Base-by-base conservation (phyloP, 1,140 invertebrate species). In the Papilio machaon region DNA sequence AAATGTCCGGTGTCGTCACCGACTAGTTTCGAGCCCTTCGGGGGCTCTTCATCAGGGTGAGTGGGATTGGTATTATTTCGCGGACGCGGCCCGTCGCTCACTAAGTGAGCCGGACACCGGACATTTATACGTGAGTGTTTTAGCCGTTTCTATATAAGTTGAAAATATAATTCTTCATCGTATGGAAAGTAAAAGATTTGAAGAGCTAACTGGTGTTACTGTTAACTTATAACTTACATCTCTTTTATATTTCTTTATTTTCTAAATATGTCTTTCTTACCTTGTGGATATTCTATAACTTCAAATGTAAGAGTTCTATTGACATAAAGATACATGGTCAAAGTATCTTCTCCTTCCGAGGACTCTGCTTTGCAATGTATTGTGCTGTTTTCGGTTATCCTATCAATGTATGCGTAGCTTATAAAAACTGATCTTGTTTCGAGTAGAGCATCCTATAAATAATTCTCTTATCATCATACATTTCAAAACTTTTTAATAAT, bases 331-430 rank as follows among this genome's bases (percentile, higher is more conserved):
- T 89, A 77, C 1, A 90, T 54, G 58, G 76, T 73, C 35, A 80
- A 43, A 0, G 73, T 78, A 54, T 82, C 80, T 64, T 86, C 84
- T 1, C 85, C 90, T 46, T 85, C 47, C 0, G 60, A 15, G 58
- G 90, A 91, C 54, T 85, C 87, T 11, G 82, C 80, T 85, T 88
- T 91, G 67, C 91, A 93, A 49, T 79, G 76, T 10, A 93, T 80
- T 13, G 90, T 90, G 2, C 77, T 83, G 73, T 91, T 92, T 13
- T 49, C 82, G 1, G 85, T 89, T 2, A 85, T 83, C 23, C 88
- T 89, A 1, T 84, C 76, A 13, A 91, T 78, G 7, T 54, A 84
- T 0, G 83, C 83, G 30, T 92, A 93, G 52, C 86, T 91, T 38
- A 92, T 83, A 67, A 90, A 91, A 6, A 84, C 58, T 5, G 85